Conservation (phyloP, 2,113 vertebrate species). For the Nothobranchius furzeri region DNA sequence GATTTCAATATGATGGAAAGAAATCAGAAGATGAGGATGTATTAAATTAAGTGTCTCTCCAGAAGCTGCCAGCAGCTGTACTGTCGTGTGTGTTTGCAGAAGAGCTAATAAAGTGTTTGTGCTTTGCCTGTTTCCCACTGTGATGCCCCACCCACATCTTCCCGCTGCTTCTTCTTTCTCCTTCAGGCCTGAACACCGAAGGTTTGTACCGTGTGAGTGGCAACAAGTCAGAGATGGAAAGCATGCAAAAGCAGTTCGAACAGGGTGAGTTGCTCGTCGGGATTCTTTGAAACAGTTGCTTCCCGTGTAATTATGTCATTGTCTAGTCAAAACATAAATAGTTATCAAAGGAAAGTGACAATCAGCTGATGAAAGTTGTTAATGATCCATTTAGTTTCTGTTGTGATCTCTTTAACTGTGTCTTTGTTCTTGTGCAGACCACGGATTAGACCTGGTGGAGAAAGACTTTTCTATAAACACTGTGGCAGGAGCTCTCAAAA, state of each 20-base stretch:
- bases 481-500: slow-evolving; percentile 93
- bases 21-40: slow-evolving; percentile 5
- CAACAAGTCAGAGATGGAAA: slow-evolving; percentile 98
- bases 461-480: slow-evolving; percentile 96
- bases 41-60: not conserved
- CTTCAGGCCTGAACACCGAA: slow-evolving; percentile 89
- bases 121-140: slow-evolving; percentile 45
- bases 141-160: slow-evolving; percentile 16
- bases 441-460: slow-evolving; percentile 91
- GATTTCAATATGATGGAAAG: not conserved
- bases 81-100: slow-evolving; percentile 33
- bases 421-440: slow-evolving; percentile 76
- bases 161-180: slow-evolving; percentile 24
- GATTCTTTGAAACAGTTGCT: slow-evolving; percentile 45
- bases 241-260: slow-evolving; percentile 96
- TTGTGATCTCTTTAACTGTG: not conserved
- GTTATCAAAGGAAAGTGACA: slow-evolving; percentile 37
- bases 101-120: slow-evolving; percentile 59
- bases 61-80: slow-evolving; percentile 35
- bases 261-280: slow-evolving; percentile 83
- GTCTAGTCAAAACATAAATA: slow-evolving; percentile 47
- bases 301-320: slow-evolving; percentile 50
- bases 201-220: slow-evolving; percentile 95
- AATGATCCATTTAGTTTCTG: slow-evolving; percentile 14
- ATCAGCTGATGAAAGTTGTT: slow-evolving; percentile 16